Base-by-base conservation (phyloP, 2,797 vertebrate genomes). In the Champsocephalus gunnari region DNA sequence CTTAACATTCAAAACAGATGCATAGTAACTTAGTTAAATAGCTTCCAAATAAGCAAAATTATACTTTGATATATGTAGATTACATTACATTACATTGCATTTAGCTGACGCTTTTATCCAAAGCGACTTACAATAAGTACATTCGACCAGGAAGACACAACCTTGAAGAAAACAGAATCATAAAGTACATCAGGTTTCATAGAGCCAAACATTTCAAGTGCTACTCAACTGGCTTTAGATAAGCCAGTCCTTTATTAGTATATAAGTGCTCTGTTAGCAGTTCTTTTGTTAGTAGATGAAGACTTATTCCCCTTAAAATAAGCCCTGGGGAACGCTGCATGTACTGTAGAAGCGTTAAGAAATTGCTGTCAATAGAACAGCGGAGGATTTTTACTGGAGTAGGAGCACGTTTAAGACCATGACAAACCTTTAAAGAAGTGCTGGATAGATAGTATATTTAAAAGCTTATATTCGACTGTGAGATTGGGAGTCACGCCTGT, bases 1-100 rank as follows among this genome's bases (percentile, higher is more conserved):
- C 48, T 74, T 62, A 76, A 67, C 61, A 66, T 60, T 86, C 53
- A 76, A 77, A 76, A 75, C 71, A 83, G 66, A 80, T 75, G 61
- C 81, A 82, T 63, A 65, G 50, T 32, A 14, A 58, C 60, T 41
- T 50, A 19, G 54, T 72, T 5, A 77, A 82, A 65, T 13, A 55
- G 24, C 32, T 58, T 62, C 16, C 45, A 55, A 49, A 61, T 53
- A 19, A 66, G 67, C 59, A 56, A 12, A 75, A 62, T 5, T 49
- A 16, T 38, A 70, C 59, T 64, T 79, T 73, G 45, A 74, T 45
- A 50, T 45, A 48, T 28, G 24, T 28, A 28, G 21, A 21, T 21
- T 21, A 21, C 21, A 21, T 21, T 21, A 21, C 21, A 21, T 21
- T 21, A 21, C 2, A 21, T 21, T 21, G 21, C 21, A 21, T 21